A percentile compares a stretch with the other conserved stretches of the same genome.
Evolutionary conservation across 2,888 invertebrate species (phyloP).

Genomic region (Campoplex capitator): DNA sequence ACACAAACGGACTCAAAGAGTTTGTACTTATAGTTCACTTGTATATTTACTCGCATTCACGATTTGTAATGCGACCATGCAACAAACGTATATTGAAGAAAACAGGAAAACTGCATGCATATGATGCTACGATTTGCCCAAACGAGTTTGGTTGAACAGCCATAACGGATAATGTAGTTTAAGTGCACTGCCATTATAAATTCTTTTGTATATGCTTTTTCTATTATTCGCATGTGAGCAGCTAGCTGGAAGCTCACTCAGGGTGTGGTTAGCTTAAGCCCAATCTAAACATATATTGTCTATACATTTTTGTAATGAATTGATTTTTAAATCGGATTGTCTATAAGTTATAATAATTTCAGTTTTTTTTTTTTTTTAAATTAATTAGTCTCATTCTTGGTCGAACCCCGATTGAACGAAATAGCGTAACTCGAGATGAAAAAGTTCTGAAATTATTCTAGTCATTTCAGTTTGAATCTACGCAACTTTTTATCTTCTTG

Average conservation of each 20-base stretch:
- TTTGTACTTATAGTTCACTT: not conserved
- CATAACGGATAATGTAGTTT: not conserved
- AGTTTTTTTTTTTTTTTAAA: too few species aligned
- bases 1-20: not conserved
- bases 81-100: constrained; percentile 23
- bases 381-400: too few species aligned
- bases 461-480: too few species aligned
- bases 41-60: constrained; percentile 49
- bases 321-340: not conserved
- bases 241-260: not conserved
- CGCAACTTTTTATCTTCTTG: too few species aligned
- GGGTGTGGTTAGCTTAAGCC: not conserved
- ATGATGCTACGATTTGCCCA: constrained; percentile 10
- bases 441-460: too few species aligned
- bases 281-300: not conserved
- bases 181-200: constrained; percentile 9
- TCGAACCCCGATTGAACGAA: too few species aligned
- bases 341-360: too few species aligned
- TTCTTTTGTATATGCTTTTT: not conserved
- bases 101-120: constrained; percentile 1
- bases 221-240: not conserved
- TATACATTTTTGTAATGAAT: not conserved
- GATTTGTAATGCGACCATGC: constrained; percentile 47
- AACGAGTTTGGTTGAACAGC: constrained; percentile 11
- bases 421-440: too few species aligned